Base-by-base conservation (phyloP, 2,113 vertebrate genomes). In the Notechis scutatus region DNA sequence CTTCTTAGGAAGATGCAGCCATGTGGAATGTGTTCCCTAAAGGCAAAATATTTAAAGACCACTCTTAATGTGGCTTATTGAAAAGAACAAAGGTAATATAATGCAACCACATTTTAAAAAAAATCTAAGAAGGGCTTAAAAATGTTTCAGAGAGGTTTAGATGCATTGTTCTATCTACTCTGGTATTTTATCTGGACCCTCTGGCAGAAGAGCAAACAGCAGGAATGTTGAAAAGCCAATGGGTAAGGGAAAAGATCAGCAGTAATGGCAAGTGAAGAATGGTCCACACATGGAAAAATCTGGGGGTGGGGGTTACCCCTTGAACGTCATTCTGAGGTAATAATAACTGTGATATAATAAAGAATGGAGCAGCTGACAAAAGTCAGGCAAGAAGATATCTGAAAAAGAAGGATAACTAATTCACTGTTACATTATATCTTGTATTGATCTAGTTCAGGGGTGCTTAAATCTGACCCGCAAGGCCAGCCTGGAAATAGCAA, bases 281-380 rank as follows among this genome's bases (percentile, higher is more conserved):
- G 56, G 50, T 52, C 2, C 10, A 47, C 89, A 88, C 90, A 3
- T 14, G 10, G 0, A 8, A 90, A 92, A 94, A 5, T 18, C 90
- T 91, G 26, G 56, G 92, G 7, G 1, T 20, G 0, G 0, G 0
- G 10, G 92, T 95, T 94, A 89, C 47, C 93, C 91, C 59, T 42
- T 91, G 14, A 88, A 92, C 29, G 59, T 69, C 29, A 91, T 85
- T 92, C 90, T 91, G 54, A 88, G 39, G 81, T 88, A 5, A 93
- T 94, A 93, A 90, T 52, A 92, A 61, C 92, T 14, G 57, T 20
- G 34, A 26, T 85, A 91, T 85, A 54, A 23, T 85, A 90, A 52
- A 94, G 1, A 93, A 47, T 3, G 88, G 3, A 47, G 85, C 93
- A 95, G 89, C n/a, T 11, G 90, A 92, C 34, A 88, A 47, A 81